Percentiles rank a stretch among this genome's conserved stretches.
These are phyloP conservation scores for Felis catus DNA, from an alignment of 2,113 vertebrate species.

Conservation along the genomic window F.catus_Fca126_mat1.0 CM031417.1:83427001-83427500, in stretches of 20 bases:
- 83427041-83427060: constrained; percentile 29
- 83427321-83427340: not conserved
- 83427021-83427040: not conserved
- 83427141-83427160: not conserved
- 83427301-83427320: too few species aligned
- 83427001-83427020: not conserved
- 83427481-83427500: not conserved
- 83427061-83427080: not conserved
- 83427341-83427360: not conserved
- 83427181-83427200: too few species aligned
- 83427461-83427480: not conserved
- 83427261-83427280: too few species aligned
- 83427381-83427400: not conserved
- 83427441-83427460: not conserved
- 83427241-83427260: too few species aligned
- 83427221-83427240: too few species aligned
- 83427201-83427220: too few species aligned
- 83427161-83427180: not conserved
- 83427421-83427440: not conserved
- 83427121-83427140: constrained; percentile 17
- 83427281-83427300: too few species aligned
- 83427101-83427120: not conserved
- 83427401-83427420: not conserved
- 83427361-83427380: not conserved
- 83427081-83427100: constrained; percentile 26